A percentile compares a stretch with the other conserved stretches of the same genome.
Conservation (phyloP, 2,797 vertebrate species). For the Typhlichthys subterraneus region DNA sequence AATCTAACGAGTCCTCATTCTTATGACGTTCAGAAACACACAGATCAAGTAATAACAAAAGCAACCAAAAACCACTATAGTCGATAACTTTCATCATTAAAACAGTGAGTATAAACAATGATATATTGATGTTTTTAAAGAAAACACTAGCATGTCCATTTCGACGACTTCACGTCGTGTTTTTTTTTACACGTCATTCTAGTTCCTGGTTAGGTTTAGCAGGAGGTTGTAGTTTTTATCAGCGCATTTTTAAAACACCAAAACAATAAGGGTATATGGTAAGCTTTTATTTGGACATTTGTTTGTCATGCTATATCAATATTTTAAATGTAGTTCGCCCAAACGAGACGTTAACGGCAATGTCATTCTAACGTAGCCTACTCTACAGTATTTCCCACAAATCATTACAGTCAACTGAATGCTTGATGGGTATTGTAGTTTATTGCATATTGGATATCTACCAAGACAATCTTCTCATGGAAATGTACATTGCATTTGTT, state of each 20-base stretch:
- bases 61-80: conserved; percentile 4
- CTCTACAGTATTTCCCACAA: conserved; percentile 39
- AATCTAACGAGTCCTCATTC: conserved; percentile 3
- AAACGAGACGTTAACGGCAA: neutral
- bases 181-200: conserved; percentile 39
- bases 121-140: conserved; percentile 22
- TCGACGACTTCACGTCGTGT: conserved; percentile 38
- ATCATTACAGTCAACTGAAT: neutral
- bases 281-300: neutral
- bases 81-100: conserved; percentile 54
- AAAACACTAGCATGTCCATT: conserved; percentile 43
- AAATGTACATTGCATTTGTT: no score
- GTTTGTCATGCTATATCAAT: neutral
- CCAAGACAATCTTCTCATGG: no score
- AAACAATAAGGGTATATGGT: neutral
- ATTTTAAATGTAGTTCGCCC: fast-evolving
- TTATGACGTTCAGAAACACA: conserved; percentile 25
- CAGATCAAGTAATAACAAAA: conserved; percentile 44
- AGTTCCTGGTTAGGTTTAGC: conserved; percentile 53
- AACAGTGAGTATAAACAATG: conserved; percentile 12
- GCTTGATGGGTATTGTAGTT: conserved; percentile 47
- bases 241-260: fast-evolving
- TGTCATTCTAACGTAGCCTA: neutral
- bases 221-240: conserved; percentile 63
- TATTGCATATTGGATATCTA: neutral